Evolutionary conservation across 2,888 invertebrate species (phyloP).

Genomic region (Lampropteryx suffumata): DNA sequence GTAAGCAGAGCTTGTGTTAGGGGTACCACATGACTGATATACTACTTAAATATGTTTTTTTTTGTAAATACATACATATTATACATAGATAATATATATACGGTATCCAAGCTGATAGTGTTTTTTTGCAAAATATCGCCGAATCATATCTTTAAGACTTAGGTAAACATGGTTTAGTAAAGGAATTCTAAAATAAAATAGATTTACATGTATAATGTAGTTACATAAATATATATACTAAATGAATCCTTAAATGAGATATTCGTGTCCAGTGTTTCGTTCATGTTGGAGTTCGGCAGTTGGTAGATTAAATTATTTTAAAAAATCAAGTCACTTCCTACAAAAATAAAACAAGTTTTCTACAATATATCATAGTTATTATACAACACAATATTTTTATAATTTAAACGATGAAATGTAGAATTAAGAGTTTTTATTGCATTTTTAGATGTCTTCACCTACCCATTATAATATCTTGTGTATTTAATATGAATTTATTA

Average conservation of each 20-base stretch:
- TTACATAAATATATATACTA: too few relatives aligned
- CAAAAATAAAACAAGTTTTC: background rate
- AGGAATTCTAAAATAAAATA: too few relatives aligned
- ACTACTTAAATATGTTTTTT: too few relatives aligned
- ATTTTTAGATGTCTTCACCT: conserved; percentile 7
- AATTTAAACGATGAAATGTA: background rate
- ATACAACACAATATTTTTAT: conserved; percentile 7
- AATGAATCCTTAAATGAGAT: background rate
- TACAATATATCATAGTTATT: background rate
- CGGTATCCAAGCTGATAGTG: too few relatives aligned
- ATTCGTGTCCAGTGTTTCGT: background rate
- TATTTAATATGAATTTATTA: conserved; percentile 1
- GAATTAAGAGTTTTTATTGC: conserved; percentile 7
- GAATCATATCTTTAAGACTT: too few relatives aligned
- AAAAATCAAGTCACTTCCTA: background rate
- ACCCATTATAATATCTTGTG: background rate
- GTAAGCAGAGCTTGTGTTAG: too few relatives aligned
- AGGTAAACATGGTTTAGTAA: too few relatives aligned
- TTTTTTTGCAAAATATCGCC: too few relatives aligned
- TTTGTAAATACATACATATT: too few relatives aligned
- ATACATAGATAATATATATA: too few relatives aligned
- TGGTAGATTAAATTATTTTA: background rate
- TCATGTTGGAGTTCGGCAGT: background rate
- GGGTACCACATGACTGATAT: too few relatives aligned
- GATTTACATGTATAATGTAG: too few relatives aligned